These are phyloP conservation scores for Pangasianodon gigas DNA, from an alignment of 2,113 vertebrate genomes.

Conservation along the genomic window DNA sequence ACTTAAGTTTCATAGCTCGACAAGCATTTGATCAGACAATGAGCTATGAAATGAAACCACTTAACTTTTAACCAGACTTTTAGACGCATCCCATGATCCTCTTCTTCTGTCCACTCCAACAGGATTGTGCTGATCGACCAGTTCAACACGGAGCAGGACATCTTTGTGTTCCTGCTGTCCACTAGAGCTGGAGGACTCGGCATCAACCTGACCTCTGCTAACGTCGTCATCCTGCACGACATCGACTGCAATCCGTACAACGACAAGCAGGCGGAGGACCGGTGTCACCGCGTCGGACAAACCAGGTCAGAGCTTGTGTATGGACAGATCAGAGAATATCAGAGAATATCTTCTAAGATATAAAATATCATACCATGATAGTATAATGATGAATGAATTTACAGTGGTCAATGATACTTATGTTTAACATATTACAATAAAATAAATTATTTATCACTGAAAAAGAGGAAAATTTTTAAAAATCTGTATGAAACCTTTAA, in stretches of 20 bases:
- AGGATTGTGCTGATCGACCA: slow-evolving; percentile 57
- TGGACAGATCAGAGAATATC: neutral
- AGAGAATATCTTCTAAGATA: no score
- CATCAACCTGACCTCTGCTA: slow-evolving; percentile 92
- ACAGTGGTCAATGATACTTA: neutral
- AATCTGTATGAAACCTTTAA: no score
- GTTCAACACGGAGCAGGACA: slow-evolving; percentile 57
- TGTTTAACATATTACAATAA: neutral
- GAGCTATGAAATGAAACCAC: neutral
- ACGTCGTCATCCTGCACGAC: slow-evolving; percentile 95
- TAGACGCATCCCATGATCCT: neutral
- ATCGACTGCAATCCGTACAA: slow-evolving; percentile 96
- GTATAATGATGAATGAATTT: neutral
- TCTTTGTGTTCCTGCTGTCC: slow-evolving; percentile 93
- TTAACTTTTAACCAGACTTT: neutral
- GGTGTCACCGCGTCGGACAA: slow-evolving; percentile 84
- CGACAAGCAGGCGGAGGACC: slow-evolving; percentile 86
- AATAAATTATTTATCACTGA: neutral
- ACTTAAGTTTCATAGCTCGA: neutral
- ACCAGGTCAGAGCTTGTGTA: slow-evolving; percentile 73
- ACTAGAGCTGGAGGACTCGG: slow-evolving; percentile 91
- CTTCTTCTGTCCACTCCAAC: neutral
- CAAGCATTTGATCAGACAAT: neutral
- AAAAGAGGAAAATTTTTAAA: neutral
- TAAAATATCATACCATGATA: neutral